phyloP scores from a whole-genome alignment of 2,888 invertebrate genomes.

The Pilophorus perplexus region DNA sequence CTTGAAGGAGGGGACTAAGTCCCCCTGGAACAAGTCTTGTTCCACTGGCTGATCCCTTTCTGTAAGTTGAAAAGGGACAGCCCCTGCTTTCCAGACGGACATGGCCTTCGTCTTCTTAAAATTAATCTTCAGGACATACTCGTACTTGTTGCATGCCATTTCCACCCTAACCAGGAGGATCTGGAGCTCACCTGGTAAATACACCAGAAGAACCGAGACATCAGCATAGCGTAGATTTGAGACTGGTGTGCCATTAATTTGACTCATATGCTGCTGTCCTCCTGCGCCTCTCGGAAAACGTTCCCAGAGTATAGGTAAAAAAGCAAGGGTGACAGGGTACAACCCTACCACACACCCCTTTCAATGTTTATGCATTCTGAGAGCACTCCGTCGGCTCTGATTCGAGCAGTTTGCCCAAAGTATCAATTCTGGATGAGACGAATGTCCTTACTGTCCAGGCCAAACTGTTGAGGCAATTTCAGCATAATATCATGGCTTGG shows the following conservation, averaged over 20 bases:
- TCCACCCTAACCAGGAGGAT: not conserved
- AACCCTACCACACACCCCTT: not conserved
- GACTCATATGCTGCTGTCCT: not conserved
- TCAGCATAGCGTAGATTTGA: too few relatives aligned
- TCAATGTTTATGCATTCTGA: not conserved
- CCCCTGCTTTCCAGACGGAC: too few relatives aligned
- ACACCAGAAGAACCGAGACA: too few relatives aligned
- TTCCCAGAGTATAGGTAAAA: not conserved
- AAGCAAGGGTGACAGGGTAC: not conserved
- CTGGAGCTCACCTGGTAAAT: too few relatives aligned
- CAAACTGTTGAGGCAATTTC: not conserved
- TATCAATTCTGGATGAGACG: not conserved
- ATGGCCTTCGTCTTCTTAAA: not conserved
- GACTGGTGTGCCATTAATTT: too few relatives aligned
- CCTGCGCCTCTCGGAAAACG: not conserved
- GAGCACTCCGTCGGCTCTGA: not conserved
- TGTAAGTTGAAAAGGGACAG: not conserved
- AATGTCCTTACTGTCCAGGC: not conserved
- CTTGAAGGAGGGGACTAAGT: not conserved
- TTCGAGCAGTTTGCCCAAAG: not conserved
- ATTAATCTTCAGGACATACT: not conserved
- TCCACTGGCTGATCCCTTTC: not conserved
- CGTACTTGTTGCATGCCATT: not conserved
- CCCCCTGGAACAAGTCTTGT: too few relatives aligned
- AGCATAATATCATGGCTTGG: not conserved